These are phyloP conservation scores for Homarus gammarus DNA, from an alignment of 2,888 invertebrate species.

Conservation along the genomic window DNA sequence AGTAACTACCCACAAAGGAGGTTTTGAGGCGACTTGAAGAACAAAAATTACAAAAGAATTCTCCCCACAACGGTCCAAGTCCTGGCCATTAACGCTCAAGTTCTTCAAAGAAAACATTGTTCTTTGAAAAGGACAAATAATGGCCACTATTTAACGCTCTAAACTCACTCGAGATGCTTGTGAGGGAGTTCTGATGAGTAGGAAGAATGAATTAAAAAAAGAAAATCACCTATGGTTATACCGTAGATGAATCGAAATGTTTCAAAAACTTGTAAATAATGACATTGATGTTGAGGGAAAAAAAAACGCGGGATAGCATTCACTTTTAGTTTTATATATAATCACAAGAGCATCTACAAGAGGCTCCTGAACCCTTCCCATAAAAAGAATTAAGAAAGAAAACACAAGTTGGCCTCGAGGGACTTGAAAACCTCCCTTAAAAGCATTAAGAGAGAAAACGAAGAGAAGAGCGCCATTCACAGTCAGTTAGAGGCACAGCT, in stretches of 20 bases:
- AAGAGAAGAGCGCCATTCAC: slow-evolving; percentile 29
- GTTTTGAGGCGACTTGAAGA: neutral
- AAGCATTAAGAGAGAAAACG: slow-evolving; percentile 42
- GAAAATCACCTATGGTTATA: too few species aligned
- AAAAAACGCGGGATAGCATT: slow-evolving; percentile 22
- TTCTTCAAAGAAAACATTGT: slow-evolving; percentile 21
- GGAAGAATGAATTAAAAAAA: too few species aligned
- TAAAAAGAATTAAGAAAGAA: slow-evolving; percentile 33
- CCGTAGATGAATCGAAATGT: slow-evolving; percentile 20
- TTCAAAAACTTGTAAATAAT: slow-evolving; percentile 13
- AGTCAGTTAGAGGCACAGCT: slow-evolving; percentile 36
- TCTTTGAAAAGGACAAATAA: neutral
- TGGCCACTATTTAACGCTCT: neutral
- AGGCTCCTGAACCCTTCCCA: slow-evolving; percentile 22
- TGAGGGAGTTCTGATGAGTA: neutral
- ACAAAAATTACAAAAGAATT: neutral
- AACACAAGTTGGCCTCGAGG: too few species aligned
- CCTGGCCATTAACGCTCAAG: neutral
- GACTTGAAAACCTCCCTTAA: slow-evolving; percentile 31
- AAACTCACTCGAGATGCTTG: neutral
- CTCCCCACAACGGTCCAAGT: neutral
- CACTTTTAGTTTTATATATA: slow-evolving; percentile 8
- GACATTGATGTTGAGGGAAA: slow-evolving; percentile 28
- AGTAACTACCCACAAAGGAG: neutral
- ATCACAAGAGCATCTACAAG: slow-evolving; percentile 1